Percentiles rank a stretch among this genome's conserved stretches.
Evolutionary conservation across 2,797 vertebrate species (phyloP).

Genomic region (Leptodactylus fallax): DNA sequence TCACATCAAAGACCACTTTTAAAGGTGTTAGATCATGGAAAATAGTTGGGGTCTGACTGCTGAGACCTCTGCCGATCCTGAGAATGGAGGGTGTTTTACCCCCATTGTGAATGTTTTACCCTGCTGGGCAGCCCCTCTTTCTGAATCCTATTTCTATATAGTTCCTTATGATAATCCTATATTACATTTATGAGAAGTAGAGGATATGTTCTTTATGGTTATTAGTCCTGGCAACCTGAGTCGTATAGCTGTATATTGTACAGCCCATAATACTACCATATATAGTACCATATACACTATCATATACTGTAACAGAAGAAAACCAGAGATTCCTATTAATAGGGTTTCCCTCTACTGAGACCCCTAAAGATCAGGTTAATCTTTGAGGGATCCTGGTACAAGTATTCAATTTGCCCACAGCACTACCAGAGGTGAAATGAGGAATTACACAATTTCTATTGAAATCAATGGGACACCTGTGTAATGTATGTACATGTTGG

Average conservation of each 20-base stretch:
- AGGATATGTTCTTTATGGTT: conserved; percentile 34
- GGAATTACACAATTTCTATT: not conserved
- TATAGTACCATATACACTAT: not conserved
- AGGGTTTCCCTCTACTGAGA: not conserved
- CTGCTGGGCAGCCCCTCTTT: conserved; percentile 43
- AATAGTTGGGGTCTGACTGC: too few relatives aligned
- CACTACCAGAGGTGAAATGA: too few relatives aligned
- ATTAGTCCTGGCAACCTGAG: conserved; percentile 41
- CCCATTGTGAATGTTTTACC: too few relatives aligned
- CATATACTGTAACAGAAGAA: not conserved
- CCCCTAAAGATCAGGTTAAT: not conserved
- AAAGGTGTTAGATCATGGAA: too few relatives aligned
- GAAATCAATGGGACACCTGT: not conserved
- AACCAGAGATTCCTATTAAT: not conserved
- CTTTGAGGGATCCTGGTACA: not conserved
- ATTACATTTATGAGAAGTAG: conserved; percentile 58
- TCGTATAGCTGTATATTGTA: not conserved
- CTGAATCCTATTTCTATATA: conserved; percentile 58
- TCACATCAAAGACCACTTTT: too few relatives aligned
- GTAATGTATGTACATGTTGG: not conserved
- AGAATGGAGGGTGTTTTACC: too few relatives aligned
- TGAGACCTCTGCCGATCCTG: too few relatives aligned
- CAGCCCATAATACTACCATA: not conserved
- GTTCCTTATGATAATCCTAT: conserved; percentile 59
- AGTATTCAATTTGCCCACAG: not conserved